Conservation (phyloP, 2,113 vertebrate genomes). For the Xiphorhynchus elegans region DNA sequence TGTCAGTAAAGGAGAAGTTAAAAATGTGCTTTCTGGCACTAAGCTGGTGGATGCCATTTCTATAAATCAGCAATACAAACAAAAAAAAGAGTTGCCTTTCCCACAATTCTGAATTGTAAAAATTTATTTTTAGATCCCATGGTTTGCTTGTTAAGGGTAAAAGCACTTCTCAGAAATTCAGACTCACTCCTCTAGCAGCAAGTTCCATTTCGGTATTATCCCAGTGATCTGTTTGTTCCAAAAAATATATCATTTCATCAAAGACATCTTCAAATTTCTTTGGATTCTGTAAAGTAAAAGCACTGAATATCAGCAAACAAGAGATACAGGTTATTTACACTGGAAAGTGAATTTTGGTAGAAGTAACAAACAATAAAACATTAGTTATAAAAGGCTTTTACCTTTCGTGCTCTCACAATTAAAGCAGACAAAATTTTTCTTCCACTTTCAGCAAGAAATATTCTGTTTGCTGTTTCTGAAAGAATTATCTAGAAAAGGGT, state of each 20-base stretch:
- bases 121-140: neutral
- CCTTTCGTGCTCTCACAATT: slow-evolving; percentile 91
- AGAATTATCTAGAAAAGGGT: slow-evolving; percentile 84
- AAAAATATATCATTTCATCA: slow-evolving; percentile 93
- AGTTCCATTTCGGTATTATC: slow-evolving; percentile 91
- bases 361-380: neutral
- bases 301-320: neutral
- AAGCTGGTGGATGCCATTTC: neutral
- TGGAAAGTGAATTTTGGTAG: neutral
- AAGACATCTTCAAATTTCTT: slow-evolving; percentile 96
- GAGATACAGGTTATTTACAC: neutral
- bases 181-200: slow-evolving; percentile 87
- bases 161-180: neutral
- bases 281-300: slow-evolving; percentile 82
- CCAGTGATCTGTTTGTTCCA: slow-evolving; percentile 93
- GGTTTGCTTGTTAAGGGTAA: neutral
- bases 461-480: slow-evolving; percentile 86
- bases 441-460: slow-evolving; percentile 90
- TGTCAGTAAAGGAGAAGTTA: neutral
- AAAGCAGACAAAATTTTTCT: slow-evolving; percentile 93
- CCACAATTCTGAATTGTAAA: neutral
- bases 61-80: neutral
- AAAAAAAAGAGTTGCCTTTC: neutral
- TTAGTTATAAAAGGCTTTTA: slow-evolving; percentile 59
- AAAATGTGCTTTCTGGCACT: neutral